phyloP scores from a whole-genome alignment of 2,797 vertebrate genomes.

The Oryzias dopingdopingensis region DNA sequence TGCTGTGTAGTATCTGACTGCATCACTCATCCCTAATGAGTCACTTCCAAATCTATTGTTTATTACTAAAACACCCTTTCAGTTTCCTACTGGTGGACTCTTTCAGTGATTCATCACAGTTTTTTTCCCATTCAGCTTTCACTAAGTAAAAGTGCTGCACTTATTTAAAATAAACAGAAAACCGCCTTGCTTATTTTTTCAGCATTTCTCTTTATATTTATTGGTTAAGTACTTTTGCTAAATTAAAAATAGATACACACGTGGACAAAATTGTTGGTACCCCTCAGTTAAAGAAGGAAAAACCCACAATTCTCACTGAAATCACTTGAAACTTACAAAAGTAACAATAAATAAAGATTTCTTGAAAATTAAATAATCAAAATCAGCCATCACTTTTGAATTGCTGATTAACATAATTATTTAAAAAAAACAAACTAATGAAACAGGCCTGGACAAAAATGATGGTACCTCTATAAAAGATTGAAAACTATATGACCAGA shows the following conservation, averaged over 20 bases:
- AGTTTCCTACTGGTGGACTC: not conserved
- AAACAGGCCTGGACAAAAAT: too few species aligned
- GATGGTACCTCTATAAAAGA: too few species aligned
- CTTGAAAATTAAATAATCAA: too few species aligned
- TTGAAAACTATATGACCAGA: too few species aligned
- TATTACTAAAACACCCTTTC: slow-evolving; percentile 1
- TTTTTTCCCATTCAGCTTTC: not conserved
- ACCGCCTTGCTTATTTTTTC: not conserved
- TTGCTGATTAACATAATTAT: too few species aligned
- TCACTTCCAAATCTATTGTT: slow-evolving; percentile 8
- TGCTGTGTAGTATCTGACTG: slow-evolving; percentile 4
- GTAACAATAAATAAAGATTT: too few species aligned
- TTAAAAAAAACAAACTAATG: too few species aligned
- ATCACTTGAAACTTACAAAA: too few species aligned
- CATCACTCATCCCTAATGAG: slow-evolving; percentile 13
- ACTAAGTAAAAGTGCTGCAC: slow-evolving; percentile 33
- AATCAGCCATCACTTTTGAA: too few species aligned
- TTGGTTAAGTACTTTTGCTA: not conserved
- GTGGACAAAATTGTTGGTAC: too few species aligned
- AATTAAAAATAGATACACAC: slow-evolving; percentile 1
- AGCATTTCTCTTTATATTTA: not conserved
- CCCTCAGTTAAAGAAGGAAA: too few species aligned
- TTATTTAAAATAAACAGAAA: slow-evolving; percentile 4
- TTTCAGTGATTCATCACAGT: slow-evolving; percentile 1
- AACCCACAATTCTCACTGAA: too few species aligned